Evolutionary conservation across 2,888 invertebrate species (phyloP).

Genomic region (Ferrisia virgata): DNA sequence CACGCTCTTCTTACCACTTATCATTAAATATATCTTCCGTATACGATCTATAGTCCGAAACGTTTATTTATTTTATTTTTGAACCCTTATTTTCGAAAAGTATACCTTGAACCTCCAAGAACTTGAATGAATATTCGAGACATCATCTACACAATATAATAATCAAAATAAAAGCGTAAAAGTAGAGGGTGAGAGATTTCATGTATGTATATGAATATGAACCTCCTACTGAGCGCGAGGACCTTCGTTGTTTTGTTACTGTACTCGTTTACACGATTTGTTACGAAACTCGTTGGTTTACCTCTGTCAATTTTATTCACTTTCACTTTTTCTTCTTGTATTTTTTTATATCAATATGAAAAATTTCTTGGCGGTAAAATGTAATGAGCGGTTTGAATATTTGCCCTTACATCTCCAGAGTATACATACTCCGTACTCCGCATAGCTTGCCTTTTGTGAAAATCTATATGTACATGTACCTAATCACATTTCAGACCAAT

Average conservation of each 20-base stretch:
- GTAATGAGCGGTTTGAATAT: background rate
- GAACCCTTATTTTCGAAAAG: too few species aligned
- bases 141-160: background rate
- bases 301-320: slow-evolving; percentile 1
- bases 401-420: too few species aligned
- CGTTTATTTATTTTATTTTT: background rate
- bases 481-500: background rate
- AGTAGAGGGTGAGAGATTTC: background rate
- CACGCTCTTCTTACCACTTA: background rate
- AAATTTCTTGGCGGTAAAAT: background rate
- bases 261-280: background rate
- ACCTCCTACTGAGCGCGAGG: background rate
- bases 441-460: background rate
- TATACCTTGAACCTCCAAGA: too few species aligned
- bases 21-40: background rate
- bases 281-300: background rate
- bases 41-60: background rate
- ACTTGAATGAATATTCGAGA: background rate
- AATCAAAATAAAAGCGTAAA: background rate
- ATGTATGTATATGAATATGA: background rate
- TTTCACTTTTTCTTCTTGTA: background rate
- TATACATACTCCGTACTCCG: too few species aligned
- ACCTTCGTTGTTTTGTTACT: background rate
- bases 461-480: background rate
- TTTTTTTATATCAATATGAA: background rate